Evolutionary conservation across 1,140 invertebrate species (phyloP), one percentile per base, ranked within the genome.

Genomic region (Hestina assimilis): DNA sequence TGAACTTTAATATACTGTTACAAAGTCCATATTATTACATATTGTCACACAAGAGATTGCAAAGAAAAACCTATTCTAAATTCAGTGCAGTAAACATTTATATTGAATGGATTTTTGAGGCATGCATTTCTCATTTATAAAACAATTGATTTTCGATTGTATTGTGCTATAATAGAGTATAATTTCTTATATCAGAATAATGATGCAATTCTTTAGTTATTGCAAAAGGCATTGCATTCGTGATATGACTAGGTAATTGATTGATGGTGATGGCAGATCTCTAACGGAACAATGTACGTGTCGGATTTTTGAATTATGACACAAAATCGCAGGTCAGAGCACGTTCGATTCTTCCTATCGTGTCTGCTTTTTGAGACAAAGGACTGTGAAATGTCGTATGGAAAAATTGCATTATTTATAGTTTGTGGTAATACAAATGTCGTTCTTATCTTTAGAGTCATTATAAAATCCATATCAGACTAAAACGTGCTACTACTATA

Each of bases 241-340:
- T 62, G 59, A 62, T 56, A 52, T 46, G 59, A 57, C 53, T 62
- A 40, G 28, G 40, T 51, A 57, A 62, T 52, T 52, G 59, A 62
- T 62, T 52, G 59, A 62, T 62, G 17, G 17, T 24, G 47, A 57
- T 62, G 51, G 38, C 51, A 45, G 45, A 62, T 62, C 33, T 33
- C 41, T 62, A 57, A 62, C 59, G 59, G 59, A 24, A 47, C 15
- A 19, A 12, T 17, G 20, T 33, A 57, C 55, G 55, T 50, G 45
- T 50, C 45, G 46, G 38, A 24, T 29, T 50, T 40, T 35, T 50
- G 21, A 20, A 33, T 12, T 38, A 11, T n/a, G 12, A 31, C 21
- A 24, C 40, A 41, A 41, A 21, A 9, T 41, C 4, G 20, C 5
- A 41, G 3, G 20, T 21, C 7, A 19, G 33, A 35, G n/a, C 40